Evolutionary conservation across 2,888 invertebrate genomes (phyloP).

Genomic region (Sminthurinus aureus): DNA sequence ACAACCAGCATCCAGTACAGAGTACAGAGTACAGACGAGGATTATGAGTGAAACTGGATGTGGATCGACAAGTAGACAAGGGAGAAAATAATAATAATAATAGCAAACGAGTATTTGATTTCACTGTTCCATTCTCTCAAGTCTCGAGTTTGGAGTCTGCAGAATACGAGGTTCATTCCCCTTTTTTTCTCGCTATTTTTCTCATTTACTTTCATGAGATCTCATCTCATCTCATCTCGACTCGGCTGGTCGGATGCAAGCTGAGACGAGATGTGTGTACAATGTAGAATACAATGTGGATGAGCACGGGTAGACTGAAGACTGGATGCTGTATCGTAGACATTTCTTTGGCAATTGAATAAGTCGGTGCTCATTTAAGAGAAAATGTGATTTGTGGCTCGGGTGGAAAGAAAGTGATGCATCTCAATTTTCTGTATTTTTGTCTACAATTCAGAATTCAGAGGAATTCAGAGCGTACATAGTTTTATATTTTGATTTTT

Average conservation of each 20-base stretch:
- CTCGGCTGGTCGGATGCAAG: too few relatives aligned
- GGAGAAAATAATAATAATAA: background rate
- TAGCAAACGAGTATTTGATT: slow-evolving; percentile 19
- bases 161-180: slow-evolving; percentile 17
- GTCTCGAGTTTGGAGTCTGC: slow-evolving; percentile 19
- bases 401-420: slow-evolving; percentile 28
- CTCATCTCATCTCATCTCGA: background rate
- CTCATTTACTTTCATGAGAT: background rate
- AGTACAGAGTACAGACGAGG: background rate
- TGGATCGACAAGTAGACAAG: background rate
- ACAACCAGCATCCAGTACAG: too few relatives aligned
- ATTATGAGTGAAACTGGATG: background rate
- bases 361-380: slow-evolving; percentile 31
- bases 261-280: background rate
- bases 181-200: background rate
- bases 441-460: background rate
- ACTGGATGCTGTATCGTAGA: too few relatives aligned
- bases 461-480: background rate
- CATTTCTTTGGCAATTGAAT: slow-evolving; percentile 14
- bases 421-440: background rate
- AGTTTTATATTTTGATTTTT: background rate
- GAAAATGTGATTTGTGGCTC: slow-evolving; percentile 31
- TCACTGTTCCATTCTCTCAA: background rate
- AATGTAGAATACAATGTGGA: too few relatives aligned
- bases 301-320: too few relatives aligned